phyloP scores from a whole-genome alignment of 2,113 vertebrate genomes.

The Zeus faber region DNA sequence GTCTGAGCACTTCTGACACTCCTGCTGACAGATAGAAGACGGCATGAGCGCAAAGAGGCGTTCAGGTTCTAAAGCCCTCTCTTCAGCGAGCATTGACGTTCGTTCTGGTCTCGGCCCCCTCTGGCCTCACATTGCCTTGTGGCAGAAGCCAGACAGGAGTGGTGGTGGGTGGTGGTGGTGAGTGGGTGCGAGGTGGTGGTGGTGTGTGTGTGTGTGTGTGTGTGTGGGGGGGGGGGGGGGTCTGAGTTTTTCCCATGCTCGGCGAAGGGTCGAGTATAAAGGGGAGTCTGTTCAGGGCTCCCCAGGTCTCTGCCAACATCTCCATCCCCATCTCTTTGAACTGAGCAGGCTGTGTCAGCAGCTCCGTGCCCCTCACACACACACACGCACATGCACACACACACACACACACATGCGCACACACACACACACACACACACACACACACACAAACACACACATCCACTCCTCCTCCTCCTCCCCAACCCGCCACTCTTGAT shows the following conservation, averaged over 20 bases:
- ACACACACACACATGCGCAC: too few relatives aligned
- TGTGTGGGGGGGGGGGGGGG: neutral
- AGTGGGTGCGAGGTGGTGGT: neutral
- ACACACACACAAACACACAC: neutral
- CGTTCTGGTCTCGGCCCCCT: too few relatives aligned
- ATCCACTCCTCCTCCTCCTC: neutral
- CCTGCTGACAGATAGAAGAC: too few relatives aligned
- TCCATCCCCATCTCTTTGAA: constrained; percentile 68
- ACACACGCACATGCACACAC: too few relatives aligned
- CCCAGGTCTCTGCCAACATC: constrained; percentile 51
- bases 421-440: too few relatives aligned
- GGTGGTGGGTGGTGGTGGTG: neutral
- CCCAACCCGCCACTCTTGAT: constrained; percentile 53
- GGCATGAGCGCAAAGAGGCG: too few relatives aligned
- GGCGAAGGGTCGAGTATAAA: constrained; percentile 50
- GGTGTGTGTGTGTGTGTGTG: too few relatives aligned
- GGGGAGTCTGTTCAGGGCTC: constrained; percentile 53
- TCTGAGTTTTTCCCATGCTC: constrained; percentile 66
- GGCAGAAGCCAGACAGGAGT: too few relatives aligned
- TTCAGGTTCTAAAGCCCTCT: too few relatives aligned
- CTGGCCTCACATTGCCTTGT: too few relatives aligned
- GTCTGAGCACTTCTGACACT: too few relatives aligned
- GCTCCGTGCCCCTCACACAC: constrained; percentile 28
- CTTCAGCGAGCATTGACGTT: too few relatives aligned
- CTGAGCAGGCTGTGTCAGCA: constrained; percentile 57